Conservation (phyloP, 2,797 vertebrate species). For the Taeniopygia guttata region DNA sequence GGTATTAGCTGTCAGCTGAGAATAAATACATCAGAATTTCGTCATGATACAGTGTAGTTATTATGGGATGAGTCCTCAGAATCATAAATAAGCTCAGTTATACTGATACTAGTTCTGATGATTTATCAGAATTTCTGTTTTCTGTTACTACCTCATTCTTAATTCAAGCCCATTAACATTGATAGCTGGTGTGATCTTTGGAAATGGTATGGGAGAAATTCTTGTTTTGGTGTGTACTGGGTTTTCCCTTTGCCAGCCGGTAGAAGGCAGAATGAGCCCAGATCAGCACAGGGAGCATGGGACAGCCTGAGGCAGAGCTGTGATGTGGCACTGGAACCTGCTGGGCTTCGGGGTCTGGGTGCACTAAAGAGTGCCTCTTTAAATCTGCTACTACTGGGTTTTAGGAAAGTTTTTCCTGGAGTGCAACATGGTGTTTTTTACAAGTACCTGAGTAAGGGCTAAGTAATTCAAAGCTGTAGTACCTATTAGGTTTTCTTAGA, state of each 20-base stretch:
- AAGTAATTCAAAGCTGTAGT: neutral
- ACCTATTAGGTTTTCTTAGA: neutral
- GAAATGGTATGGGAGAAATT: neutral
- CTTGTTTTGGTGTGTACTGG: neutral
- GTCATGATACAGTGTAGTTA: neutral
- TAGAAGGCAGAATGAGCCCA: neutral
- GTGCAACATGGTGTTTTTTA: neutral
- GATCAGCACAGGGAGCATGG: accelerated
- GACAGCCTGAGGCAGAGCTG: neutral
- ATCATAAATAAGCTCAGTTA: neutral
- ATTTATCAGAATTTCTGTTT: neutral
- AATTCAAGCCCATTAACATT: neutral
- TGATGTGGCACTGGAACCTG: neutral
- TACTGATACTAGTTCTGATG: neutral
- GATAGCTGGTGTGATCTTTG: neutral
- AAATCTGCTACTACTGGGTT: neutral
- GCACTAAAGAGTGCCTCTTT: neutral
- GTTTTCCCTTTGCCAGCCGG: neutral
- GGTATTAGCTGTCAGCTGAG: neutral
- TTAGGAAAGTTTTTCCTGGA: neutral
- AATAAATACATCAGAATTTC: neutral
- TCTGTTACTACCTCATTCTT: neutral
- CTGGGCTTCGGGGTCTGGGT: neutral
- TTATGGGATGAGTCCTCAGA: neutral
- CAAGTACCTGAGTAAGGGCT: neutral